Evolutionary conservation across 2,888 invertebrate species (phyloP).

Genomic region (Agonum fuliginosum): DNA sequence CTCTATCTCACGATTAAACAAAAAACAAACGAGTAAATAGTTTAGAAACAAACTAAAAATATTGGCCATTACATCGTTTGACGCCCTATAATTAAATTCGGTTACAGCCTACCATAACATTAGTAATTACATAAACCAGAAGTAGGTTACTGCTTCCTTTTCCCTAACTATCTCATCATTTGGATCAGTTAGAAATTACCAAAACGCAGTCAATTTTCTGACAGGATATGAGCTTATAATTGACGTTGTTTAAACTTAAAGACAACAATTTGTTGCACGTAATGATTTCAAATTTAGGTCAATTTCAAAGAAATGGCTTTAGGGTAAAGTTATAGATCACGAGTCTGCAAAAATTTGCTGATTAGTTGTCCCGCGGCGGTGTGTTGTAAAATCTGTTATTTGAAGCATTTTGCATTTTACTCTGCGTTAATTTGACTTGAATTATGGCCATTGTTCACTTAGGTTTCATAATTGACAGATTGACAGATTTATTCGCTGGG

Average conservation of each 20-base stretch:
- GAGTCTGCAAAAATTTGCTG: slow-evolving; percentile 11
- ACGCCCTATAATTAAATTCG: slow-evolving; percentile 30
- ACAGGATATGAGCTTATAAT: slow-evolving; percentile 3
- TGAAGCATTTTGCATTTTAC: slow-evolving; percentile 14
- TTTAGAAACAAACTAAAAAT: slow-evolving; percentile 25
- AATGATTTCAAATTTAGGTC: slow-evolving; percentile 33
- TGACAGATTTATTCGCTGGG: slow-evolving; percentile 33
- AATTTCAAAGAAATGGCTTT: neutral
- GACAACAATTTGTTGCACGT: neutral
- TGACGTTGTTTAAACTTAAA: neutral
- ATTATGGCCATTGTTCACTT: slow-evolving; percentile 37
- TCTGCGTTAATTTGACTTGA: slow-evolving; percentile 30
- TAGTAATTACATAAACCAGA: slow-evolving; percentile 21
- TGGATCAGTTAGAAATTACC: neutral
- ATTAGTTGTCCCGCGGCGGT: slow-evolving; percentile 13
- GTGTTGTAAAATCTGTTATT: slow-evolving; percentile 30
- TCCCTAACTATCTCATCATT: neutral
- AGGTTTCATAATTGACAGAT: slow-evolving; percentile 35
- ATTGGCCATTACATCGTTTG: slow-evolving; percentile 11
- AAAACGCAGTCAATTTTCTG: neutral
- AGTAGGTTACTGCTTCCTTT: slow-evolving; percentile 26
- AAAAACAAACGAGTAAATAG: neutral
- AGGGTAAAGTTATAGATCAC: slow-evolving; percentile 10
- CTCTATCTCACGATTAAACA: neutral
- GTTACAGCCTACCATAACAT: neutral